Evolutionary conservation across 2,113 vertebrate species (phyloP).

Genomic region (Anser brachyrhynchus): DNA sequence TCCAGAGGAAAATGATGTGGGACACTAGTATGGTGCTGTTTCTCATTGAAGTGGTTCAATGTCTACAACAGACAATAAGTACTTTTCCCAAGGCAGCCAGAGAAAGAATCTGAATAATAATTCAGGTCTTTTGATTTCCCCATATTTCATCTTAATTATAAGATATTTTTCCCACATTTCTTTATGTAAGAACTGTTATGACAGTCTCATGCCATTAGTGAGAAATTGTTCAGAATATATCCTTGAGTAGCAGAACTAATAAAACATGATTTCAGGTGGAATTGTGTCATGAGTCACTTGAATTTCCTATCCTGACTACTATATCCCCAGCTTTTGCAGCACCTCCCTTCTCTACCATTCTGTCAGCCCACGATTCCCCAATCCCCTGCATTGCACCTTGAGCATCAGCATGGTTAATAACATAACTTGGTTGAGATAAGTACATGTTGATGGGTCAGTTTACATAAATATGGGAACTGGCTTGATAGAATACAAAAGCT

Average conservation of each 20-base stretch:
- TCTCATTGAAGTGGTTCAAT: background rate
- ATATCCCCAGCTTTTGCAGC: background rate
- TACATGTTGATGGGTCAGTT: background rate
- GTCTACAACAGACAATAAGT: background rate
- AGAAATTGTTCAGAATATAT: background rate
- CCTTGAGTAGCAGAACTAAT: background rate
- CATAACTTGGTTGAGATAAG: background rate
- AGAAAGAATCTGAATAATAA: background rate
- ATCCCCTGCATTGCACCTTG: background rate
- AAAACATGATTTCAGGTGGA: background rate
- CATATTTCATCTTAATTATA: background rate
- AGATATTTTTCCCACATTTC: rapidly evolving
- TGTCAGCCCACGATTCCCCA: no score
- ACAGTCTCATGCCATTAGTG: background rate
- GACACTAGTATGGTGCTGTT: background rate
- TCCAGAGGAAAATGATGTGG: background rate
- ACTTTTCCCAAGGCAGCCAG: background rate
- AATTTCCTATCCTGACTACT: background rate
- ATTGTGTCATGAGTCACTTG: background rate
- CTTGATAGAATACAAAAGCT: background rate
- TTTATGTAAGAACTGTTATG: background rate
- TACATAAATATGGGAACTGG: background rate
- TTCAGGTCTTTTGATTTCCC: rapidly evolving
- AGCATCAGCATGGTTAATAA: background rate
- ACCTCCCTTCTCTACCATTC: background rate